Evolutionary conservation across 1,140 invertebrate species (phyloP).

Genomic region (Berghia stephanieae): DNA sequence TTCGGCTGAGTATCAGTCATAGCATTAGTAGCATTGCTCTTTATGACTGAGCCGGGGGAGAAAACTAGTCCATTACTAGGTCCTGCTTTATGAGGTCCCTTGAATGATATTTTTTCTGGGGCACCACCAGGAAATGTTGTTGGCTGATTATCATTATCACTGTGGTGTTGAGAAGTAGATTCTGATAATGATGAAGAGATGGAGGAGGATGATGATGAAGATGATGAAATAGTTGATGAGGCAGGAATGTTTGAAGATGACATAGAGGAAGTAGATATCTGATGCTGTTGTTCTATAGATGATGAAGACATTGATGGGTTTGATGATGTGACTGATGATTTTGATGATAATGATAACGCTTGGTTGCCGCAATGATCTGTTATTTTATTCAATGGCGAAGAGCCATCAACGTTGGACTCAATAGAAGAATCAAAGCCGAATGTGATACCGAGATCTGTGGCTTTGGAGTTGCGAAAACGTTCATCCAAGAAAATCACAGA

Average conservation of each 20-base stretch:
- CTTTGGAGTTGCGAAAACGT: background rate
- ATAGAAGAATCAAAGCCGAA: slow-evolving; percentile 25
- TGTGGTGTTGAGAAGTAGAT: background rate
- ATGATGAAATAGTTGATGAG: background rate
- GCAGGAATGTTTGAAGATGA: background rate
- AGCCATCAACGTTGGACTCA: slow-evolving; percentile 17
- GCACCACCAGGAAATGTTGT: no score
- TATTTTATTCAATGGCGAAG: no score
- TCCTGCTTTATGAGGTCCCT: background rate
- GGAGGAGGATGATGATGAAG: background rate
- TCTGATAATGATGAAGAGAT: background rate
- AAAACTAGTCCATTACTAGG: slow-evolving; percentile 9
- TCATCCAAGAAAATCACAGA: slow-evolving; percentile 30
- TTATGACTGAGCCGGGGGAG: background rate
- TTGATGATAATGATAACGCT: background rate
- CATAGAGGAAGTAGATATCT: no score
- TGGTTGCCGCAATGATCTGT: no score
- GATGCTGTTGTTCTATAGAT: no score
- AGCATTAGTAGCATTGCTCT: no score
- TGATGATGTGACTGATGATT: background rate
- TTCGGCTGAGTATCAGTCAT: no score
- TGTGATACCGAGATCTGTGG: slow-evolving; percentile 24
- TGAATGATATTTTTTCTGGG: no score
- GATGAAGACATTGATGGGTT: background rate
- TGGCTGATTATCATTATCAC: background rate